These are phyloP conservation scores for Cettia cetti DNA, from an alignment of 2,113 vertebrate genomes.

Conservation along the genomic window DNA sequence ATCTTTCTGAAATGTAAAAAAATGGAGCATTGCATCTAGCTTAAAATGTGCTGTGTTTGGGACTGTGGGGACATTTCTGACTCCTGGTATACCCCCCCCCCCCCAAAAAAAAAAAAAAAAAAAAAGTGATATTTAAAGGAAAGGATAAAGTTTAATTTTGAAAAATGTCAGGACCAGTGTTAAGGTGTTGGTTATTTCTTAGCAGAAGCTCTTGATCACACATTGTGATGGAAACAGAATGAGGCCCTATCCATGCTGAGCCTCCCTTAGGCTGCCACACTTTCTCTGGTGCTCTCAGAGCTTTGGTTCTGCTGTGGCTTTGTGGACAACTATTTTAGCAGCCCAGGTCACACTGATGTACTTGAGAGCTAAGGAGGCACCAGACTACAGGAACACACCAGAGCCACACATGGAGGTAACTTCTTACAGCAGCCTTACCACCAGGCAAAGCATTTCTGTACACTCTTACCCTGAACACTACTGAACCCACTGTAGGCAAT, in stretches of 20 bases:
- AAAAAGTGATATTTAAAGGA: background rate
- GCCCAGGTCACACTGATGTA: background rate
- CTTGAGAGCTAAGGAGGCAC: background rate
- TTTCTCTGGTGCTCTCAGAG: background rate
- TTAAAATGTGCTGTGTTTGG: background rate
- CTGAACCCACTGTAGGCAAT: background rate
- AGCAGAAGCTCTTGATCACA: background rate
- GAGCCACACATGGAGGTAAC: background rate
- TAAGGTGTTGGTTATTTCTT: background rate
- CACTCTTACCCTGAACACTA: background rate
- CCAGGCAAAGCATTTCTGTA: background rate
- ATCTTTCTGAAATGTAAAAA: background rate
- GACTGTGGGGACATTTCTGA: background rate
- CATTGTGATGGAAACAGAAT: background rate
- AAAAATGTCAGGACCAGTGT: background rate
- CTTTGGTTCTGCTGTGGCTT: background rate
- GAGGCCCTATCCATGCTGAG: background rate
- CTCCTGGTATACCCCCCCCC: background rate
- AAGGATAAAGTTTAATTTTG: background rate
- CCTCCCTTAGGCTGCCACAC: background rate
- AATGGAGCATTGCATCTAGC: rapidly evolving
- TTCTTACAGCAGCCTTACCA: background rate
- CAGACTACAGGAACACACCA: background rate
- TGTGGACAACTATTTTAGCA: background rate
- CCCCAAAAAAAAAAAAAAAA: background rate